Conservation (phyloP, 2,113 vertebrate species). For the Athene noctua region DNA sequence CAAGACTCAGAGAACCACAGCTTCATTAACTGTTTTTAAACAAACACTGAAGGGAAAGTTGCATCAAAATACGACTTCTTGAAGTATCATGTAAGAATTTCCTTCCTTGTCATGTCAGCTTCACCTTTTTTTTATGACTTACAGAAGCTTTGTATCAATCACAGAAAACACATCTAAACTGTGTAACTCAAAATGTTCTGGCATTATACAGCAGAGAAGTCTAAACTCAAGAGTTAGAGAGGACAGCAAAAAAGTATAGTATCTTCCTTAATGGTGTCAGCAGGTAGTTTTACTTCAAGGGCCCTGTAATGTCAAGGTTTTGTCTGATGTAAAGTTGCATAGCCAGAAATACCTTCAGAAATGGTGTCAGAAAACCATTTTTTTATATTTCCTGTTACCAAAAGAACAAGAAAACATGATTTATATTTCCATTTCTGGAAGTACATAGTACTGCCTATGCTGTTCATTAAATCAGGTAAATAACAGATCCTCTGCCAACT, state of each 20-base stretch:
- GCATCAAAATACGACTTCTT: neutral
- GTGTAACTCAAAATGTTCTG: neutral
- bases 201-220: neutral
- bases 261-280: neutral
- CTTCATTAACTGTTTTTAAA: neutral
- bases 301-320: neutral
- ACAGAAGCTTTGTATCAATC: neutral
- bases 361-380: neutral
- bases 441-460: neutral
- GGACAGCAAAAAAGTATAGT: neutral
- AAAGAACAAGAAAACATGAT: neutral
- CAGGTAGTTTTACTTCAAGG: neutral
- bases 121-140: neutral
- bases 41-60: neutral
- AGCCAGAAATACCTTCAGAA: constrained; percentile 1
- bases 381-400: neutral
- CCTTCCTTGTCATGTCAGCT: neutral
- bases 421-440: constrained; percentile 2
- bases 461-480: neutral
- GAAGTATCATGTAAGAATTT: neutral
- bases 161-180: neutral
- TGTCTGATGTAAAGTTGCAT: neutral
- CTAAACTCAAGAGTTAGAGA: neutral
- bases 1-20: neutral
- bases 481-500: neutral